These are phyloP conservation scores for Girardia tigrina DNA, from an alignment of 2,888 invertebrate species.

Conservation along the genomic window DNA sequence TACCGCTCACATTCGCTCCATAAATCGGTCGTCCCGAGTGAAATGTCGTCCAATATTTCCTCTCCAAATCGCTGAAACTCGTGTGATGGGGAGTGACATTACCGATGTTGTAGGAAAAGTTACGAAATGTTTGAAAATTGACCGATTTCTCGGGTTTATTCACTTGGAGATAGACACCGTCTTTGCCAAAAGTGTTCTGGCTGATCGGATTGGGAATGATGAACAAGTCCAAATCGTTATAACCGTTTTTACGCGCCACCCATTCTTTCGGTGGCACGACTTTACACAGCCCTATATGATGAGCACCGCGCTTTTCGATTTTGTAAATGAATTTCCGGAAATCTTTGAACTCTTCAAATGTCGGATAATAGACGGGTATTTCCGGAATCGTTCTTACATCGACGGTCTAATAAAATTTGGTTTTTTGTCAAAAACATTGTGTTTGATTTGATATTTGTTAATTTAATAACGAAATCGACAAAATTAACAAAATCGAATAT, in stretches of 20 bases:
- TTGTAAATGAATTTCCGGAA: slow-evolving; percentile 74
- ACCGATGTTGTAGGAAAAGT: background rate
- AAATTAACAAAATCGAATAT: too few species aligned
- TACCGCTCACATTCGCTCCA: slow-evolving; percentile 92
- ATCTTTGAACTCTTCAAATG: slow-evolving; percentile 88
- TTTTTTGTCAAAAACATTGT: too few species aligned
- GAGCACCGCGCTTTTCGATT: slow-evolving; percentile 79
- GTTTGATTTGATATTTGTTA: too few species aligned
- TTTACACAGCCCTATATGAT: slow-evolving; percentile 85
- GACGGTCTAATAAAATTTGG: background rate
- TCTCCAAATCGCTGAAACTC: slow-evolving; percentile 50
- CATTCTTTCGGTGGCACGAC: slow-evolving; percentile 90
- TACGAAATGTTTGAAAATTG: slow-evolving; percentile 23
- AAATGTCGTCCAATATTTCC: slow-evolving; percentile 96
- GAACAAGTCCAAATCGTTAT: slow-evolving; percentile 63
- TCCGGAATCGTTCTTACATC: background rate
- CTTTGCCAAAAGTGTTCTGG: slow-evolving; percentile 81
- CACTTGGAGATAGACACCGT: slow-evolving; percentile 60
- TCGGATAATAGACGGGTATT: slow-evolving; percentile 55
- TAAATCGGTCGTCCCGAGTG: slow-evolving; percentile 88
- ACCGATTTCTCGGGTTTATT: background rate
- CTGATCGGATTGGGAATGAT: slow-evolving; percentile 85
- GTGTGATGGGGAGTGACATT: slow-evolving; percentile 47
- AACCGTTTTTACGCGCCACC: slow-evolving; percentile 69
- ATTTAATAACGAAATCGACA: too few species aligned